Conservation (phyloP, 2,888 invertebrate genomes). For the Allygus modestus region DNA sequence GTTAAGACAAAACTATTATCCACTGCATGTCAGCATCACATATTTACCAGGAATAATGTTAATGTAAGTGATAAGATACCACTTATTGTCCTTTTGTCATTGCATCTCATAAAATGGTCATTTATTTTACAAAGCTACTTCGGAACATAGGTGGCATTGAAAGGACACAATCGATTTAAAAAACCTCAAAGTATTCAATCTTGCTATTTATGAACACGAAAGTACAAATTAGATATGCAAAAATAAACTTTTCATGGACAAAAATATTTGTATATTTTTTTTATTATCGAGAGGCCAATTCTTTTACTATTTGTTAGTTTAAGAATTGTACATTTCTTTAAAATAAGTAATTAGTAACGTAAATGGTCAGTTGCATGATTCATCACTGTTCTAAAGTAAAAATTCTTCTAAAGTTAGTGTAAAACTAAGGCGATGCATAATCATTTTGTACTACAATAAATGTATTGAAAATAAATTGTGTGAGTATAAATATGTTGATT, state of each 20-base stretch:
- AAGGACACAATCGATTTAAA: neutral
- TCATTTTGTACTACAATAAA: slow-evolving; percentile 39
- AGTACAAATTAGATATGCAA: slow-evolving; percentile 22
- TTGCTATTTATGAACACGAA: neutral
- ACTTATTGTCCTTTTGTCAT: too few species aligned
- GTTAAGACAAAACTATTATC: too few species aligned
- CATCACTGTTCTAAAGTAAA: slow-evolving; percentile 4
- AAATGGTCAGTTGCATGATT: neutral
- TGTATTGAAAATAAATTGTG: slow-evolving; percentile 42
- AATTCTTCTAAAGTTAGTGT: neutral
- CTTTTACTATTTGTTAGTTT: neutral
- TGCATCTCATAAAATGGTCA: too few species aligned
- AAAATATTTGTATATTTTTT: neutral
- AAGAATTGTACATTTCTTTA: neutral
- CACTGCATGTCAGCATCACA: too few species aligned
- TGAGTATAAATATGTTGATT: slow-evolving; percentile 20
- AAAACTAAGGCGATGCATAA: slow-evolving; percentile 37
- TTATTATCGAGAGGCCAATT: neutral
- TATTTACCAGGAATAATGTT: too few species aligned
- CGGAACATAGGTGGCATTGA: neutral
- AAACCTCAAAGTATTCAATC: neutral
- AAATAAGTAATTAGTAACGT: neutral
- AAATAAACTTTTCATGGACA: neutral
- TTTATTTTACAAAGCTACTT: neutral
- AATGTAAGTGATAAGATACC: too few species aligned